A percentile compares a stretch with the other conserved stretches of the same genome.
phyloP scores from a whole-genome alignment of 2,888 invertebrate species.

The Epinotia demarniana region DNA sequence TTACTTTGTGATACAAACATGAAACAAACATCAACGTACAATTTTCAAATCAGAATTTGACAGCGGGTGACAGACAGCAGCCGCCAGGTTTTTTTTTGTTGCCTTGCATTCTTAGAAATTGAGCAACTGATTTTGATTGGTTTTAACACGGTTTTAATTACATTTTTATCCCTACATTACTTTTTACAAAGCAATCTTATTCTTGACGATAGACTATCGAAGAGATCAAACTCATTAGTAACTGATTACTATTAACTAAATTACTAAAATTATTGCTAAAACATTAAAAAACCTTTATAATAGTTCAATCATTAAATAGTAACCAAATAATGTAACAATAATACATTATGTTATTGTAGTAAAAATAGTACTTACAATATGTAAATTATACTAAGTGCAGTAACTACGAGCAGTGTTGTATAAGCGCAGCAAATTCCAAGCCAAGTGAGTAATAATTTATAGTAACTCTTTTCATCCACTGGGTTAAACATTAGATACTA shows the following conservation, averaged over 20 bases:
- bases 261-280: background rate
- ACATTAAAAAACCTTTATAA: background rate
- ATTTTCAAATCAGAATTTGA: conserved; percentile 38
- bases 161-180: background rate
- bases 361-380: conserved; percentile 63
- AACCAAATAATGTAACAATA: background rate
- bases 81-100: background rate
- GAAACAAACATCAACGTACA: conserved; percentile 36
- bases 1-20: background rate
- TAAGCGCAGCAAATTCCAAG: conserved; percentile 66
- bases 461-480: conserved; percentile 61
- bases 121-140: background rate
- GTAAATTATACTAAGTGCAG: conserved; percentile 64
- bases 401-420: conserved; percentile 63
- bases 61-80: conserved; percentile 6
- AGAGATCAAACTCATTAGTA: background rate
- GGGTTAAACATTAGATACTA: conserved; percentile 65
- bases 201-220: background rate
- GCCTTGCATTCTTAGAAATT: conserved; percentile 4
- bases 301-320: background rate
- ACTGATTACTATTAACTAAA: background rate
- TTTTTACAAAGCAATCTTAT: background rate
- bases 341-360: background rate
- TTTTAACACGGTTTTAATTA: background rate
- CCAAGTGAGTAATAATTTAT: conserved; percentile 65